phyloP scores from a whole-genome alignment of 2,888 invertebrate genomes.

The Xestia rhomboidea region DNA sequence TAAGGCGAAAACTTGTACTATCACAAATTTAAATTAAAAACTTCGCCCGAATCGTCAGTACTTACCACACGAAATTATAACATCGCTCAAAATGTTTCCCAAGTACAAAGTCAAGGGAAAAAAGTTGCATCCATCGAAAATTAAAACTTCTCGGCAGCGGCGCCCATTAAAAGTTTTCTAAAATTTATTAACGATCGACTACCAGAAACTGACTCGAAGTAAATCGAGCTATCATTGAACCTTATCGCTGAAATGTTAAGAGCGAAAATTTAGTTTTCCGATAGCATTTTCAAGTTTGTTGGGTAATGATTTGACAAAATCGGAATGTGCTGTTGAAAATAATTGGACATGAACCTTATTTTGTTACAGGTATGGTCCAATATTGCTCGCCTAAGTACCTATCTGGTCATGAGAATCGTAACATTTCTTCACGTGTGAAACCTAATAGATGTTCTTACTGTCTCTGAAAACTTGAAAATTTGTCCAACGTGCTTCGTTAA shows the following conservation, averaged over 20 bases:
- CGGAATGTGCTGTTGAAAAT: slow-evolving; percentile 39
- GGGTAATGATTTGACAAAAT: slow-evolving; percentile 54
- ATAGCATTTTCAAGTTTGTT: slow-evolving; percentile 41
- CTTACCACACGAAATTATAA: slow-evolving; percentile 63
- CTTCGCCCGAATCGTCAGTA: slow-evolving; percentile 48
- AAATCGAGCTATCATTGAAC: slow-evolving; percentile 18
- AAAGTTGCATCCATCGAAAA: slow-evolving; percentile 71
- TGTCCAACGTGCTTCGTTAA: slow-evolving; percentile 61
- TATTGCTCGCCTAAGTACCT: slow-evolving; percentile 14
- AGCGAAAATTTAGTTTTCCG: slow-evolving; percentile 31
- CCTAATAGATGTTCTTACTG: slow-evolving; percentile 54
- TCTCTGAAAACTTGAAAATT: slow-evolving; percentile 64
- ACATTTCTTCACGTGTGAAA: slow-evolving; percentile 65
- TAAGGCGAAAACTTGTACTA: slow-evolving; percentile 56
- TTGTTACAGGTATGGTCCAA: slow-evolving; percentile 15
- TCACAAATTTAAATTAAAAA: slow-evolving; percentile 63
- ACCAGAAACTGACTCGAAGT: slow-evolving; percentile 24
- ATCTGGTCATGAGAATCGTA: slow-evolving; percentile 10
- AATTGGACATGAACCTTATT: slow-evolving; percentile 19
- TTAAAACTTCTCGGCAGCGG: slow-evolving; percentile 72
- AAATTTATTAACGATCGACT: slow-evolving; percentile 79
- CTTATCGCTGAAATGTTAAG: slow-evolving; percentile 31
- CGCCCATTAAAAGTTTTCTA: slow-evolving; percentile 80
- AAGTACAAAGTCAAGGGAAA: slow-evolving; percentile 66
- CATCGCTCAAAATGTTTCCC: slow-evolving; percentile 61